These are phyloP conservation scores for Nomada lathburiana DNA, from an alignment of 2,888 invertebrate species.

Conservation along the genomic window DNA sequence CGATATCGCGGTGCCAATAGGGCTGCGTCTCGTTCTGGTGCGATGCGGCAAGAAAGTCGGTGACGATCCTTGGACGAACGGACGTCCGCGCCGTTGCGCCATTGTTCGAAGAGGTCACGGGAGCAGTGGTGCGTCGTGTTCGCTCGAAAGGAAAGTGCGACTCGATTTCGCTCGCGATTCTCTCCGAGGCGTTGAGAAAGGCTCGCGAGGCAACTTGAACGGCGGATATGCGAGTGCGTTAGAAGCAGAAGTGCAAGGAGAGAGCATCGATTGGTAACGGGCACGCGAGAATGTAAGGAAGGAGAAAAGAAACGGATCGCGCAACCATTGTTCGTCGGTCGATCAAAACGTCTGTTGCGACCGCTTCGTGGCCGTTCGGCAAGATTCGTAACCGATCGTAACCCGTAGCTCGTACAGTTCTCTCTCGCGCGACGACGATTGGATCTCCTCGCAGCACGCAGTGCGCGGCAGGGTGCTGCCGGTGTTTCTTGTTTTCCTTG, in stretches of 20 bases:
- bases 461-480: conserved; percentile 54
- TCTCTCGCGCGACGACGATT: conserved; percentile 49
- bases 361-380: conserved; percentile 69
- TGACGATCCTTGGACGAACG: conserved; percentile 12
- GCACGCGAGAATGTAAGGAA: conserved; percentile 37
- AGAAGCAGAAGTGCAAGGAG: conserved; percentile 19
- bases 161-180: conserved; percentile 22
- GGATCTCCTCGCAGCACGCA: conserved; percentile 59
- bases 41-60: conserved; percentile 26
- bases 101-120: conserved; percentile 51
- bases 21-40: conserved; percentile 8
- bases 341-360: conserved; percentile 66
- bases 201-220: background rate
- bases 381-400: conserved; percentile 69
- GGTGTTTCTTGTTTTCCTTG: conserved; percentile 30
- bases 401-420: conserved; percentile 51
- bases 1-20: conserved; percentile 8
- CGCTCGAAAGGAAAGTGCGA: conserved; percentile 30
- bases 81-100: conserved; percentile 42
- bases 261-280: conserved; percentile 11
- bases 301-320: conserved; percentile 47
- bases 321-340: conserved; percentile 73
- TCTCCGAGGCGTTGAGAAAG: background rate
- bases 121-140: conserved; percentile 39
- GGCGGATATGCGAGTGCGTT: conserved; percentile 7